phyloP scores from a whole-genome alignment of 2,888 invertebrate species.

The Smittia aterrima region DNA sequence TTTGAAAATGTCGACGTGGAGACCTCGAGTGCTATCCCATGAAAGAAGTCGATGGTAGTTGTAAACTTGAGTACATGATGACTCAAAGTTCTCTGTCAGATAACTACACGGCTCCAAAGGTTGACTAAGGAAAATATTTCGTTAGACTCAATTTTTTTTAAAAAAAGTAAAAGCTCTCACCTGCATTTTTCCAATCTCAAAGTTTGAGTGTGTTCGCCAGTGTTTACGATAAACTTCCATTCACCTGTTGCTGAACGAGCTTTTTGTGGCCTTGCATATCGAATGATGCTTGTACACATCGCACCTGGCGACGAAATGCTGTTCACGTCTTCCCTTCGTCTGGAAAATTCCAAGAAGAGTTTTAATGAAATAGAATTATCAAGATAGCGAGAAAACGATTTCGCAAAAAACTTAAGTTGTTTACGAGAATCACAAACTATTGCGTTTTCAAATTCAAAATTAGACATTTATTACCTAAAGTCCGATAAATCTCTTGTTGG shows the following conservation, averaged over 20 bases:
- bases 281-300: slow-evolving; percentile 75
- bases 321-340: slow-evolving; percentile 63
- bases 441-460: neutral
- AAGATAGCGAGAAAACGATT: too few relatives aligned
- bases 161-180: slow-evolving; percentile 53
- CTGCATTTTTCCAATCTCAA: slow-evolving; percentile 76
- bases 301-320: slow-evolving; percentile 64
- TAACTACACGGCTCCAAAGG: slow-evolving; percentile 75
- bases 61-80: slow-evolving; percentile 78
- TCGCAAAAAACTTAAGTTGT: too few relatives aligned
- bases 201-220: slow-evolving; percentile 80
- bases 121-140: slow-evolving; percentile 62
- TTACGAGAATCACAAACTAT: too few relatives aligned
- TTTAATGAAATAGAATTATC: slow-evolving; percentile 36
- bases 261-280: slow-evolving; percentile 76
- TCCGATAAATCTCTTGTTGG: slow-evolving; percentile 43
- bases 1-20: slow-evolving; percentile 83
- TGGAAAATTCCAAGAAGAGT: slow-evolving; percentile 47
- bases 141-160: too few relatives aligned
- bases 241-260: slow-evolving; percentile 76
- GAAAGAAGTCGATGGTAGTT: slow-evolving; percentile 78
- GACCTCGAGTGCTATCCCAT: slow-evolving; percentile 75
- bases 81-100: slow-evolving; percentile 73
- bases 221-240: slow-evolving; percentile 85
- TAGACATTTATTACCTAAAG: neutral